Evolutionary conservation across 2,888 invertebrate genomes (phyloP).

Genomic region (Drosophila neotestacea): DNA sequence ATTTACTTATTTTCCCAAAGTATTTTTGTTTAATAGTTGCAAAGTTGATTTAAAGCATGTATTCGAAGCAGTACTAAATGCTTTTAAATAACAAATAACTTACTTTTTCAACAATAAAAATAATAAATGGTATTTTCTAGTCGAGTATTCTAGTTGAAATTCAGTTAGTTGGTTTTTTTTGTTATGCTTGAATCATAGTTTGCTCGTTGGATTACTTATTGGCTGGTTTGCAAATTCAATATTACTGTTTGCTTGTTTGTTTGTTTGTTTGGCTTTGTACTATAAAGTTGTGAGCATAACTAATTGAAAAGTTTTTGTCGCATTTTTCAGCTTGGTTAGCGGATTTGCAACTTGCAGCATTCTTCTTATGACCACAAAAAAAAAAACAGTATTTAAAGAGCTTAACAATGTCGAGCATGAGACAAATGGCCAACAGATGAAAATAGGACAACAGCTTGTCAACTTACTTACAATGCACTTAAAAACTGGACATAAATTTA

Average conservation of each 20-base stretch:
- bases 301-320: slow-evolving; percentile 76
- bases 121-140: slow-evolving; percentile 10
- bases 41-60: no score
- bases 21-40: no score
- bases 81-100: no score
- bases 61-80: no score
- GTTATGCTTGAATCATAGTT: slow-evolving; percentile 26
- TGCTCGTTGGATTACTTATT: slow-evolving; percentile 63
- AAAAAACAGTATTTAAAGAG: slow-evolving; percentile 10
- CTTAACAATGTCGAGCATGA: background rate
- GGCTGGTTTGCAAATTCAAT: slow-evolving; percentile 68
- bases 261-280: slow-evolving; percentile 60
- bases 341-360: slow-evolving; percentile 49
- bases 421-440: background rate
- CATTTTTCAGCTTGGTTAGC: slow-evolving; percentile 51
- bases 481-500: background rate
- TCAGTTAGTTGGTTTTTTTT: slow-evolving; percentile 7
- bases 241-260: slow-evolving; percentile 32
- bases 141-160: background rate
- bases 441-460: background rate
- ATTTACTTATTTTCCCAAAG: no score
- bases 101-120: background rate
- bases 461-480: background rate
- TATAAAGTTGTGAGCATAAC: slow-evolving; percentile 78
- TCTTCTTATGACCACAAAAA: slow-evolving; percentile 4